Base-by-base conservation (phyloP, 2,113 vertebrate genomes). In the Stictonetta naevosa region DNA sequence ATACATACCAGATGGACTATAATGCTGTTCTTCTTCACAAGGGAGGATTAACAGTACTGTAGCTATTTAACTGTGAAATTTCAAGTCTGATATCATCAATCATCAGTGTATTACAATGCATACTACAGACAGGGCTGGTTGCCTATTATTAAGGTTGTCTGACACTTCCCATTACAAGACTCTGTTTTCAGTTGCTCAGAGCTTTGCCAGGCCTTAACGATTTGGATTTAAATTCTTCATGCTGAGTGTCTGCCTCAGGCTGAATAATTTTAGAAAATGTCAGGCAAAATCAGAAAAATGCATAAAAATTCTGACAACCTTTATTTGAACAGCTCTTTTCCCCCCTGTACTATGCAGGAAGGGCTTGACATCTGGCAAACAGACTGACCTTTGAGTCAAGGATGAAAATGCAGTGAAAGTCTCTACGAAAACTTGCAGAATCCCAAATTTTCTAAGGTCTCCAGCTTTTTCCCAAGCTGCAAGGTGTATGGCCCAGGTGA, bases 101-200 rank as follows among this genome's bases (percentile, higher is more conserved):
- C 92, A 88, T 6, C 78, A 44, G 83, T 3, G 69, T 29, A 26
- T 84, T 58, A 25, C 77, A 62, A 10, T 33, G 69, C 44, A 15
- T 2, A 5, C 76, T 93, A 52, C 79, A 86, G 88, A 74, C 12
- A 0, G 68, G 64, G 33, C 91, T 83, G 71, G 48, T 25, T 48
- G 72, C 75, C 94, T 28, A 14, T 78, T 96, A 92, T 18, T 93
- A 79, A 91, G 81, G 81, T 91, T 91, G 81, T 79, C 95, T 96
- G 96, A 96, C 93, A 96, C 90, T 97, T 95, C 93, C 93, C 86
- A 96, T 96, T 96, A 95, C 90, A 91, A 93, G 76, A 44, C 58
- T 72, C 93, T 95, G 92, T 92, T 50, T 96, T 97, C 96, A 97
- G 73, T 84, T 86, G 38, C 77, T 95, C 69, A 86, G 80, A 72